Percentiles rank a stretch among this genome's conserved stretches.
These are phyloP conservation scores for Scaptomyza reducta DNA, from an alignment of 2,888 invertebrate species.

Conservation along the genomic window DNA sequence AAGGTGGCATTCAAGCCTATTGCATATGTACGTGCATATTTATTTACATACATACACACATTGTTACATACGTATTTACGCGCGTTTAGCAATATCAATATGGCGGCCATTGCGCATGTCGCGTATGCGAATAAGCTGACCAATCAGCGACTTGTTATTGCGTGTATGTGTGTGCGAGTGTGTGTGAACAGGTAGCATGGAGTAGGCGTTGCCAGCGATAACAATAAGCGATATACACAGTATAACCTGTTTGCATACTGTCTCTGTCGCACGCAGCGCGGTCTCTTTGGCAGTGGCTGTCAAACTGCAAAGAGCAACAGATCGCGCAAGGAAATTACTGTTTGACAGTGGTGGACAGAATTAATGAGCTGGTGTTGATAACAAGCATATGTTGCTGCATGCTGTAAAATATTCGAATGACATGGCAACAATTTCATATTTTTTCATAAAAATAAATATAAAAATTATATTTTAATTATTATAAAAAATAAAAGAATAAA, in stretches of 20 bases:
- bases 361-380: conserved; percentile 2
- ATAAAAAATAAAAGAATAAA: too few species aligned
- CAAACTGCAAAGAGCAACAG: conserved; percentile 59
- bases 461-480: too few species aligned
- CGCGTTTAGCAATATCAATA: conserved; percentile 60
- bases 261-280: conserved; percentile 46
- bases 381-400: too few species aligned
- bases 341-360: conserved; percentile 27
- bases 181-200: conserved; percentile 59
- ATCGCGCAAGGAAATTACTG: conserved; percentile 7
- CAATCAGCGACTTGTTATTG: conserved; percentile 75
- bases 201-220: conserved; percentile 65
- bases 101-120: conserved; percentile 82
- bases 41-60: not conserved
- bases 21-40: conserved; percentile 28
- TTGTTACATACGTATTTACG: conserved; percentile 2
- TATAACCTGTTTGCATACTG: conserved; percentile 72
- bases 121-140: conserved; percentile 40
- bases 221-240: conserved; percentile 32
- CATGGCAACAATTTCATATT: too few species aligned
- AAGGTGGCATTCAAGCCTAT: conserved; percentile 25
- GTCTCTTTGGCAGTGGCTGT: conserved; percentile 9
- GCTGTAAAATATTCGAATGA: too few species aligned
- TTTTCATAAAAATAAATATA: too few species aligned
- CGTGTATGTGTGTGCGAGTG: conserved; percentile 16